Conservation (phyloP, 2,113 vertebrate species). For the Neolamprologus brichardi region DNA sequence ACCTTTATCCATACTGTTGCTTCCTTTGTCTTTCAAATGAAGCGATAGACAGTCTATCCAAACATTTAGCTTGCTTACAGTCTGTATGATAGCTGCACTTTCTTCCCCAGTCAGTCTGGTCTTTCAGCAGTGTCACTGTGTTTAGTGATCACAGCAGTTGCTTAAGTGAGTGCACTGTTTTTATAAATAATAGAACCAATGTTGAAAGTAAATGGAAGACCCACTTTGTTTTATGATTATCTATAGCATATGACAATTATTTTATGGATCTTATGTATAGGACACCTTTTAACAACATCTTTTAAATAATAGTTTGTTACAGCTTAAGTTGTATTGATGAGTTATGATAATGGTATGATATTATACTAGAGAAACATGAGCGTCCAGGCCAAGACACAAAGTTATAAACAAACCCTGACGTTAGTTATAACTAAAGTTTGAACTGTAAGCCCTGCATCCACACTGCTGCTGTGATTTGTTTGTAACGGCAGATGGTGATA, state of each 20-base stretch:
- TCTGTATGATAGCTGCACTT: neutral
- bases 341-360: neutral
- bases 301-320: neutral
- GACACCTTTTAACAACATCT: neutral
- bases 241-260: neutral
- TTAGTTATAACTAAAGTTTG: neutral
- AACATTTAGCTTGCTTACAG: neutral
- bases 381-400: accelerated
- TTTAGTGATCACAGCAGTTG: neutral
- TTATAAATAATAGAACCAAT: neutral
- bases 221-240: neutral
- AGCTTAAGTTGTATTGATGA: neutral
- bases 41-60: neutral
- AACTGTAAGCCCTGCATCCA: neutral
- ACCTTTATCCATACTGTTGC: neutral
- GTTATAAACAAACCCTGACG: neutral
- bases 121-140: neutral
- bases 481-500: neutral
- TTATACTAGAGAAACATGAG: neutral
- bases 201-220: neutral
- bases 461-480: neutral
- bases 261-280: neutral
- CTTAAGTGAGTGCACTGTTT: neutral
- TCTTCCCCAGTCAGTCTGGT: neutral
- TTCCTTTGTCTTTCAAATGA: neutral